Evolutionary conservation across 2,797 vertebrate species (phyloP).

Genomic region (Melopsittacus undulatus): DNA sequence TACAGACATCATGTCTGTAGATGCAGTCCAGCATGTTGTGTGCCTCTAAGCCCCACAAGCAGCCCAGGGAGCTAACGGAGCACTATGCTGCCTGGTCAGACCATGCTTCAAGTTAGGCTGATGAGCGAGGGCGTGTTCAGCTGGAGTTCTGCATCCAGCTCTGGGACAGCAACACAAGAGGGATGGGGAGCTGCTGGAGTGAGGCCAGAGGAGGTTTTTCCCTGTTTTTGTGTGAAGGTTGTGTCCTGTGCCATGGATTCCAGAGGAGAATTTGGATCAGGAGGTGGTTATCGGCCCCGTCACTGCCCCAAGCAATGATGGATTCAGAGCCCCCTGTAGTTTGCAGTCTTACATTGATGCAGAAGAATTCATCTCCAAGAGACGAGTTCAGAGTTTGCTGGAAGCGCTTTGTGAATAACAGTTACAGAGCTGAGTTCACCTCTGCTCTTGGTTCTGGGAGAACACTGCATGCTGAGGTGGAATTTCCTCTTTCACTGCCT

Average conservation of each 20-base stretch:
- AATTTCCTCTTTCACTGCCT: not conserved
- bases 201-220: not conserved
- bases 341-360: not conserved
- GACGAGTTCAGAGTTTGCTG: not conserved
- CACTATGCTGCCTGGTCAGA: not conserved
- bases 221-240: not conserved
- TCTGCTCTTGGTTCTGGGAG: not conserved
- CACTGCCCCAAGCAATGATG: not conserved
- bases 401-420: conserved; percentile 12
- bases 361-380: not conserved
- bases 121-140: not conserved
- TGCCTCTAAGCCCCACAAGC: not conserved
- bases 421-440: not conserved
- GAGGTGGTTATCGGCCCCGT: not conserved
- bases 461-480: not conserved
- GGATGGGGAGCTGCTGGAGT: not conserved
- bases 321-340: not conserved
- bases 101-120: not conserved
- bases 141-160: not conserved
- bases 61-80: not conserved
- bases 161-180: not conserved
- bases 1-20: not conserved
- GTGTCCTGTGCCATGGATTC: not conserved
- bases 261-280: not conserved
- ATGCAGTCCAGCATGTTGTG: not conserved